These are phyloP conservation scores for Piprites chloris DNA, from an alignment of 2,113 vertebrate species.

Conservation along the genomic window DNA sequence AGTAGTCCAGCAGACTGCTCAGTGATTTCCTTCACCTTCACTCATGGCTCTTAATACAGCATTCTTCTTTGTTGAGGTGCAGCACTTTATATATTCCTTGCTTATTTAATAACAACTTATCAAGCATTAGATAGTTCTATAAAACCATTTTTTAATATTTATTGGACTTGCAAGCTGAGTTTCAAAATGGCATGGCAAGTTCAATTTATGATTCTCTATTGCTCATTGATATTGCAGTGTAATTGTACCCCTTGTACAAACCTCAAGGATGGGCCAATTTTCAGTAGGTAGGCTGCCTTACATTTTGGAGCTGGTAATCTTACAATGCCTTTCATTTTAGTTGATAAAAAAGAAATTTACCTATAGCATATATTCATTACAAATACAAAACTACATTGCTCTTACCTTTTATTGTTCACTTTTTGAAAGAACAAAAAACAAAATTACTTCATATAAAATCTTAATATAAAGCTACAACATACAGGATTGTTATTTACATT, in stretches of 20 bases:
- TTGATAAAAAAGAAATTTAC: not conserved
- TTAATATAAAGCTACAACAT: not conserved
- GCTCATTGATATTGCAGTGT: not conserved
- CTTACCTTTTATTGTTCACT: not conserved
- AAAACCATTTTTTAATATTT: not conserved
- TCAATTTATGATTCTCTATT: not conserved
- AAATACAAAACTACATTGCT: not conserved
- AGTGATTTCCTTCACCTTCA: not conserved
- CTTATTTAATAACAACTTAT: not conserved
- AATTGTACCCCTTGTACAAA: not conserved
- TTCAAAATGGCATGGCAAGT: not conserved
- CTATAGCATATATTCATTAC: not conserved
- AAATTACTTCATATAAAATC: not conserved
- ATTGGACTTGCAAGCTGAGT: not conserved
- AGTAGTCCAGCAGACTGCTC: not conserved
- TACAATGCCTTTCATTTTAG: not conserved
- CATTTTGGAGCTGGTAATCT: not conserved
- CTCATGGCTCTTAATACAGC: not conserved
- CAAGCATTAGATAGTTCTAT: not conserved
- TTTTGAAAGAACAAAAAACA: not conserved
- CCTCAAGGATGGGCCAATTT: not conserved
- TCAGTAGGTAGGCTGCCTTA: not conserved
- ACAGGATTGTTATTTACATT: not conserved
- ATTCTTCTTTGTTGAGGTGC: not conserved
- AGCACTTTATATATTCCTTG: not conserved